Evolutionary conservation across 2,797 vertebrate species (phyloP), one percentile per base, ranked within the genome.

Genomic region (Poecilia picta): DNA sequence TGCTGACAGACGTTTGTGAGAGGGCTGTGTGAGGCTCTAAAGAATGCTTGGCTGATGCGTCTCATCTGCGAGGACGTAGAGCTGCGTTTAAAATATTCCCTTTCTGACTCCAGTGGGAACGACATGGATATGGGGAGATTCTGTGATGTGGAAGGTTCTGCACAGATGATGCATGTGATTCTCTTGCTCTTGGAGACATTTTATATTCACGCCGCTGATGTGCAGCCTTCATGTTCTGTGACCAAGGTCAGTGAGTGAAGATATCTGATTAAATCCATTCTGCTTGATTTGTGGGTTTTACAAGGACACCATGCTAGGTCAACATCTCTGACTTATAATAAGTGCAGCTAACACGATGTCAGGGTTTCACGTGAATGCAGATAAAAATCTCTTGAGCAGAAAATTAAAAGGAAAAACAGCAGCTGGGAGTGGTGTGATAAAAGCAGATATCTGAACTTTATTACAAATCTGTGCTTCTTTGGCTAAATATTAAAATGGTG

Each of bases 231-330:
- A 80, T 83, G 81, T 86, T 85, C 83, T 49, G 80, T 79, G 81
- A 87, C 87, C 86, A 89, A 89, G 89, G 90, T 90, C 90, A 83
- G 75, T 1, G 1, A 83, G 73, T 71, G 57, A 77, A 89, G 86
- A 85, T 70, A 77, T 80, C 74, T 74, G 87, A 88, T 89, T 85
- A 80, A 86, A 88, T 88, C 80, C 57, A 5, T n/a, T 83, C 62
- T 70, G 78, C 72, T 77, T 89, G 81, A 78, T 81, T 76, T 83
- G 75, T 1, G 28, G 82, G 75, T 87, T 74, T 81, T 78, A 80
- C 70, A 74, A 89, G 81, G 79, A 83, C 47, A 76, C 76, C 6
- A 4, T 72, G 72, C 31, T 10, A 2, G 78, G 39, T 81, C 72
- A 84, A 84, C 85, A 79, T 71, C 12, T n/a, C 62, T n/a, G 74